These are phyloP conservation scores for Tychaedon coryphoeus DNA, from an alignment of 2,113 vertebrate species.

Conservation along the genomic window DNA sequence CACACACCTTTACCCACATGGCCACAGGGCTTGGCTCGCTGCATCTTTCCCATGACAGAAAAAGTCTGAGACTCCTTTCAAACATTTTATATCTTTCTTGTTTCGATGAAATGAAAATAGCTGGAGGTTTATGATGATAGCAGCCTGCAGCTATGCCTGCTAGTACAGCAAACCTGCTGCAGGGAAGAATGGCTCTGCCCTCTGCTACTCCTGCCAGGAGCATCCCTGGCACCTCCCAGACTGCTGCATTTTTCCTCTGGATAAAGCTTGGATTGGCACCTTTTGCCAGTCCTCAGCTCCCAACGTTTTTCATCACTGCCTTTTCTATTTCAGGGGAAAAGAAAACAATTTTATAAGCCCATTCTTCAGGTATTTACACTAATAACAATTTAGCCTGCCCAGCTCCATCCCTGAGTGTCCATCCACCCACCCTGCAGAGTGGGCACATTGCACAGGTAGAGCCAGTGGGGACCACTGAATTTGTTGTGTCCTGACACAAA, in stretches of 20 bases:
- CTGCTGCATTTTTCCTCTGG: neutral
- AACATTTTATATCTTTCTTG: neutral
- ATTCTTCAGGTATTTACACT: neutral
- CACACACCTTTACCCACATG: accelerated
- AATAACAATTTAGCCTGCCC: neutral
- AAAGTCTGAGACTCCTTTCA: neutral
- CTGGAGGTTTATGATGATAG: neutral
- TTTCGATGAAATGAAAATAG: neutral
- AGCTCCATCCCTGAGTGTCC: neutral
- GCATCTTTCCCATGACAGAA: neutral
- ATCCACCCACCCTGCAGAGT: neutral
- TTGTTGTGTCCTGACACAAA: neutral
- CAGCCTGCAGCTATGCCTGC: neutral
- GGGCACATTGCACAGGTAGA: accelerated
- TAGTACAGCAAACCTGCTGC: neutral
- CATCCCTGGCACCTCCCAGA: neutral
- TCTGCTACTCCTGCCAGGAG: neutral
- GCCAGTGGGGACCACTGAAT: neutral
- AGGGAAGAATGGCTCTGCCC: neutral
- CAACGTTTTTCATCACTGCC: neutral
- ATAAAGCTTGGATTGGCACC: neutral
- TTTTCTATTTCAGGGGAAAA: neutral
- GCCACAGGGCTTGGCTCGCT: accelerated
- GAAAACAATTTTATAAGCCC: neutral
- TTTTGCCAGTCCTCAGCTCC: neutral